Conservation (phyloP, 2,888 invertebrate genomes). For the Leptura quadrifasciata region DNA sequence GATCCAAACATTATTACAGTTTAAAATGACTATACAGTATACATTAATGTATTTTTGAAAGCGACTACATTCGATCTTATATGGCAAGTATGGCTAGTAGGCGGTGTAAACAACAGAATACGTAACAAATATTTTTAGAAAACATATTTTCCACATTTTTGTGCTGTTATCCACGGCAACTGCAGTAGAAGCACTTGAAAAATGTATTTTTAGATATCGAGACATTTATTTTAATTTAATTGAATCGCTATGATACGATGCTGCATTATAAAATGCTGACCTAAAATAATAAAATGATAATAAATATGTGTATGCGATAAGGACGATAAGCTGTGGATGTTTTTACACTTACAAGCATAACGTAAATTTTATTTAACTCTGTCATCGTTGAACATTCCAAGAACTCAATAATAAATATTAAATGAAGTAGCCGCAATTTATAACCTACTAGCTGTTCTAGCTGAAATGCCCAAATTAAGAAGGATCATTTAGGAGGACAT, state of each 20-base stretch:
- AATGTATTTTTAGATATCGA: background rate
- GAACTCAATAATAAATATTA: too few relatives aligned
- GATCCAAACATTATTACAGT: too few relatives aligned
- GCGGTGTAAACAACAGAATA: constrained; percentile 9
- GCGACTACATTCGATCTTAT: background rate
- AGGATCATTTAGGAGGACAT: too few relatives aligned
- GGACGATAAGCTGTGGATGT: background rate
- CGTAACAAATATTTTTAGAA: constrained; percentile 18
- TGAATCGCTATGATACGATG: background rate
- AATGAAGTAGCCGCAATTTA: too few relatives aligned
- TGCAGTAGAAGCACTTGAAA: background rate
- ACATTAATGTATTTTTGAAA: too few relatives aligned
- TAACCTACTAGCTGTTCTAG: too few relatives aligned
- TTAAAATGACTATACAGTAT: too few relatives aligned
- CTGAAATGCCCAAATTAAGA: too few relatives aligned
- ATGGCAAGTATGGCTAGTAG: constrained; percentile 5
- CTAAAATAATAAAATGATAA: constrained; percentile 2
- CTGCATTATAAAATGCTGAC: background rate
- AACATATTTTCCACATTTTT: constrained; percentile 22
- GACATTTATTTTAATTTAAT: background rate
- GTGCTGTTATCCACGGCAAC: constrained; percentile 8
- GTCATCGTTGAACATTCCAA: too few relatives aligned
- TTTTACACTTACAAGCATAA: background rate
- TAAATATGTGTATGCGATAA: background rate
- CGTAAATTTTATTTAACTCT: background rate